A percentile compares a stretch with the other conserved stretches of the same genome.
Evolutionary conservation across 2,113 vertebrate species (phyloP).

Genomic region (Microcebus griseorufus): DNA sequence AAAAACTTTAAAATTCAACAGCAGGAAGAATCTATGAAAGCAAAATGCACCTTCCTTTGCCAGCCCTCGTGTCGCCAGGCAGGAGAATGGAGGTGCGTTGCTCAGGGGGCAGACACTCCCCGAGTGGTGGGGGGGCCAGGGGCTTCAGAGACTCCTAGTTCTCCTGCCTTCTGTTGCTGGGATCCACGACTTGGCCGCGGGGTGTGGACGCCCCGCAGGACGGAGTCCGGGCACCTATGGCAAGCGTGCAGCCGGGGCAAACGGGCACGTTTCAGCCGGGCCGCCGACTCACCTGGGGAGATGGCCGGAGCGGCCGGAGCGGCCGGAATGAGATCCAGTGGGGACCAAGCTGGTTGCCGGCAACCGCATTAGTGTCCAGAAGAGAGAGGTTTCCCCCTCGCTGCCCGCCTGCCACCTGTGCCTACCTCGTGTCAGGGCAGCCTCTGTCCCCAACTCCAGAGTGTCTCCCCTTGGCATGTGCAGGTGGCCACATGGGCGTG

Average conservation of each 20-base stretch:
- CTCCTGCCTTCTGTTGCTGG: not conserved
- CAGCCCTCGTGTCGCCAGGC: accelerated
- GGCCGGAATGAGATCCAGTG: constrained; percentile 83
- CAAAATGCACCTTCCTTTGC: accelerated
- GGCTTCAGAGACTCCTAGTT: accelerated
- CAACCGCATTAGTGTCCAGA: constrained; percentile 79
- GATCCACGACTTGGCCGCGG: accelerated
- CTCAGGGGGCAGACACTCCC: accelerated
- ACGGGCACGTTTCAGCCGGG: constrained; percentile 24
- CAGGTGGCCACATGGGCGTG: not conserved
- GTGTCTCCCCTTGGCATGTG: constrained; percentile 10
- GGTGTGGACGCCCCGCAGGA: not conserved
- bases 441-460: constrained; percentile 54
- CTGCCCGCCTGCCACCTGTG: constrained; percentile 69
- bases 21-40: not conserved
- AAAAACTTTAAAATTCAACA: not conserved
- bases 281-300: not conserved
- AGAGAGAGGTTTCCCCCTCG: constrained; percentile 75
- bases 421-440: constrained; percentile 52
- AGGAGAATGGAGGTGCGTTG: accelerated
- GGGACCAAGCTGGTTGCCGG: constrained; percentile 86
- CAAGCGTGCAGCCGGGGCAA: not conserved
- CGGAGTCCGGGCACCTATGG: accelerated
- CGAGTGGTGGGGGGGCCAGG: too few species aligned
- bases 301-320: accelerated